phyloP scores from a whole-genome alignment of 2,888 invertebrate genomes.

The Cartodere bifasciata region DNA sequence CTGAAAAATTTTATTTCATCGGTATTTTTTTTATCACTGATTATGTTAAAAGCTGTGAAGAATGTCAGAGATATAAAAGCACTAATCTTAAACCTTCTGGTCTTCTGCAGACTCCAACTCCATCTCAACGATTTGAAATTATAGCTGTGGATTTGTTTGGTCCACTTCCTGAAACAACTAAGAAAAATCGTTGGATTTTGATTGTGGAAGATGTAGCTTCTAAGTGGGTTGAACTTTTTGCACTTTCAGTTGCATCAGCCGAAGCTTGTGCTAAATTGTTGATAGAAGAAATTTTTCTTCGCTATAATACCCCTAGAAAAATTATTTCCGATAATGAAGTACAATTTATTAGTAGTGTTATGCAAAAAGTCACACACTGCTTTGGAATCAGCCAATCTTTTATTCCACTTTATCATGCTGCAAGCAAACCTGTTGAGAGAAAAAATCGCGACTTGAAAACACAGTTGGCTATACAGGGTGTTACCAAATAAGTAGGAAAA shows the following conservation, averaged over 20 bases:
- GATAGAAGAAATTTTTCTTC: conserved; percentile 19
- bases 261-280: conserved; percentile 18
- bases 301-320: conserved; percentile 25
- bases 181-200: conserved; percentile 16
- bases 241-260: conserved; percentile 16
- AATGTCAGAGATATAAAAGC: conserved; percentile 22
- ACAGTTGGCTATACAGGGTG: conserved; percentile 22
- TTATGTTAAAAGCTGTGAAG: conserved; percentile 17
- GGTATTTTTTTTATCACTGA: conserved; percentile 16
- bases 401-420: conserved; percentile 19
- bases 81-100: conserved; percentile 20
- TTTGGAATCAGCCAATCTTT: conserved; percentile 20
- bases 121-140: conserved; percentile 19
- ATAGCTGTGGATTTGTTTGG: conserved; percentile 22
- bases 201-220: conserved; percentile 20
- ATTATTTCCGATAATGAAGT: conserved; percentile 27
- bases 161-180: conserved; percentile 16
- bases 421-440: conserved; percentile 16
- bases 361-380: conserved; percentile 24
- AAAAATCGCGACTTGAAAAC: conserved; percentile 24
- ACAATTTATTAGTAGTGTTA: conserved; percentile 23
- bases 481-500: too few species aligned
- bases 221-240: conserved; percentile 20
- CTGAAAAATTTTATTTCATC: conserved; percentile 18
- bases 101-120: conserved; percentile 19